Evolutionary conservation across 92 coral and sea anemone genomes (phyloP).

Genomic region (Porites rus): DNA sequence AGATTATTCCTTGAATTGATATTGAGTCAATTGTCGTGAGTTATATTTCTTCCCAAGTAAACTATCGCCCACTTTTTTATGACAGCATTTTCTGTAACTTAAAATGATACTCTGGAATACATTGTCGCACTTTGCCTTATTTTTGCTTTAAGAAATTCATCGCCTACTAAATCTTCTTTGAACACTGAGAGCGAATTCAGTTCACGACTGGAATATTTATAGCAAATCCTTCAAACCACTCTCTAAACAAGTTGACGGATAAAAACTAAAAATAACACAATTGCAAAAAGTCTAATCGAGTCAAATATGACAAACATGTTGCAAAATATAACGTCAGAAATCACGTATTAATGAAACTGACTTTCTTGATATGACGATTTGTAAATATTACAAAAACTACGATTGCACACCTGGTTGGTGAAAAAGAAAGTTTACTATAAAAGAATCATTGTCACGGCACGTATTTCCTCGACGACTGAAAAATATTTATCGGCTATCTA

Average conservation of each 20-base stretch:
- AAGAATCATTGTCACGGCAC: too few species aligned
- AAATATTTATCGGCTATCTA: too few species aligned
- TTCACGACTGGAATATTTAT: neutral
- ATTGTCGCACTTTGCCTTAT: neutral
- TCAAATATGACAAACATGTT: neutral
- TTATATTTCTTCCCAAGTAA: too few species aligned
- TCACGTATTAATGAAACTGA: neutral
- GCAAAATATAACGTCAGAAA: neutral
- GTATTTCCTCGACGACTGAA: too few species aligned
- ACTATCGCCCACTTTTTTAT: too few species aligned
- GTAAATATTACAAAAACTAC: too few species aligned
- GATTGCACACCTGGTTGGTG: too few species aligned
- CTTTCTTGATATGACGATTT: too few species aligned
- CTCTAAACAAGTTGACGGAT: neutral
- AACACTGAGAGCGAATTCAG: neutral
- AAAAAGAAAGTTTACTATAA: too few species aligned
- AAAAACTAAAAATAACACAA: too few species aligned
- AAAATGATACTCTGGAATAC: too few species aligned
- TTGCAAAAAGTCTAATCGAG: neutral
- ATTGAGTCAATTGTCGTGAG: neutral
- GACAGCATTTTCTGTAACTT: too few species aligned
- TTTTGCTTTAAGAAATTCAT: neutral
- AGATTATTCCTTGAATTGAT: neutral
- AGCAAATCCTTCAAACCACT: neutral
- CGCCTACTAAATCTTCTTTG: neutral